Base-by-base conservation (phyloP, 2,797 vertebrate species). In the Megaceryle alcyon region DNA sequence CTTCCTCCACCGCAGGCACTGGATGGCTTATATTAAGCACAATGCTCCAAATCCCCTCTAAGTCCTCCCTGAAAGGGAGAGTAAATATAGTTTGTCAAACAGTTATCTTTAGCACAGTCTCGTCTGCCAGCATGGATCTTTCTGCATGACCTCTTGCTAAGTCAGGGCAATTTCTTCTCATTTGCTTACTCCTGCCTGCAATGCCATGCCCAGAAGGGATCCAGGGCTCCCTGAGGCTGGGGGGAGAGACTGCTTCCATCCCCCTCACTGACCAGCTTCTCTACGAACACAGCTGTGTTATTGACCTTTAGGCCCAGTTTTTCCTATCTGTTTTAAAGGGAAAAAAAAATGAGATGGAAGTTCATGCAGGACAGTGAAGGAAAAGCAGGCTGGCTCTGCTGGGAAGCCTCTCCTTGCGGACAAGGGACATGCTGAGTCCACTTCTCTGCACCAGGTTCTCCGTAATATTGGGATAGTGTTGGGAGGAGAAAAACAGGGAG, bases 101-200 rank as follows among this genome's bases (percentile, higher is more conserved):
- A 92, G 95, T 95, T 97, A 96, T 97, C 96, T 96, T 96, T 96
- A 96, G 96, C 95, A 95, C 92, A 89, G 96, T 89, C 96, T 97
- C 12, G 65, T 78, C 96, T 96, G 93, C 93, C 90, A 96, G 82
- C 90, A 89, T 49, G 69, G 81, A 96, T 95, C 96, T 93, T 96
- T 96, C 93, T 95, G 90, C 86, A 78, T 95, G 96, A 96, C 96
- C 96, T 96, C 95, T 90, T 93, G 78, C 90, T 95, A 96, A 96
- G 93, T 95, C 96, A 96, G 88, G 78, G 93, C 88, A 88, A 94
- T 92, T 95, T 95, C 93, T 95, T 86, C 95, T 94, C 25, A 1
- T 94, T 95, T 76, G 14, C 86, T 95, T 92, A 61, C 77, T 95
- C 86, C 88, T 86, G 83, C 83, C 60, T 89, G 78, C 4, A 0